Evolutionary conservation across 2,113 vertebrate genomes (phyloP).

Genomic region (Onychorhynchus coronatus): DNA sequence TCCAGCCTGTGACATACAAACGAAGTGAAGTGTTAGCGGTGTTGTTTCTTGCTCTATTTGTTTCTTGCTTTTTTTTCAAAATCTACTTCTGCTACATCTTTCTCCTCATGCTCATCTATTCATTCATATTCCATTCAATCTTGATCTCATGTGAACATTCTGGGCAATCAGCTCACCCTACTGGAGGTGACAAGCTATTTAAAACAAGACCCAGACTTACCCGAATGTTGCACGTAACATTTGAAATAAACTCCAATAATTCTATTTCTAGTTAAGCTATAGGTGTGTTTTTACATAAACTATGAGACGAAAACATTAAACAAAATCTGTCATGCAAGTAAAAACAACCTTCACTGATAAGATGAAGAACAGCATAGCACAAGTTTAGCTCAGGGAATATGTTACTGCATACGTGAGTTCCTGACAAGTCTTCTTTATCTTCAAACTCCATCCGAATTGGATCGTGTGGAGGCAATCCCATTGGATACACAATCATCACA

Average conservation of each 20-base stretch:
- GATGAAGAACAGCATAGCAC: not conserved
- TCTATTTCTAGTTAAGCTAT: not conserved
- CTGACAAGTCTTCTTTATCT: constrained; percentile 86
- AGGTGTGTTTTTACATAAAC: not conserved
- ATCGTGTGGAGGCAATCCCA: constrained; percentile 93
- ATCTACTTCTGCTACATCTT: not conserved
- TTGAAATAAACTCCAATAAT: not conserved
- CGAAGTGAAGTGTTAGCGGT: not conserved
- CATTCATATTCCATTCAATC: not conserved
- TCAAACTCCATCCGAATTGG: constrained; percentile 92
- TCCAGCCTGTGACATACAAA: constrained; percentile 77
- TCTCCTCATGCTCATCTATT: not conserved
- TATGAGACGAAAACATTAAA: not conserved
- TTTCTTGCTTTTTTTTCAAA: not conserved
- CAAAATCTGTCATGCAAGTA: not conserved
- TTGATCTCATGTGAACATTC: not conserved
- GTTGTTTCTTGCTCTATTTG: not conserved
- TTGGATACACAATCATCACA: constrained; percentile 94
- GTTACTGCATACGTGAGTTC: constrained; percentile 81
- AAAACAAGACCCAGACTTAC: not conserved
- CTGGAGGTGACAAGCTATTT: not conserved
- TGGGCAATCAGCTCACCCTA: not conserved
- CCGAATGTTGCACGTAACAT: not conserved
- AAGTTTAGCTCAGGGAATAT: not conserved
- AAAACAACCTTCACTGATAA: not conserved